phyloP scores from a whole-genome alignment of 2,888 invertebrate genomes.

The Hirudinaria manillensis region DNA sequence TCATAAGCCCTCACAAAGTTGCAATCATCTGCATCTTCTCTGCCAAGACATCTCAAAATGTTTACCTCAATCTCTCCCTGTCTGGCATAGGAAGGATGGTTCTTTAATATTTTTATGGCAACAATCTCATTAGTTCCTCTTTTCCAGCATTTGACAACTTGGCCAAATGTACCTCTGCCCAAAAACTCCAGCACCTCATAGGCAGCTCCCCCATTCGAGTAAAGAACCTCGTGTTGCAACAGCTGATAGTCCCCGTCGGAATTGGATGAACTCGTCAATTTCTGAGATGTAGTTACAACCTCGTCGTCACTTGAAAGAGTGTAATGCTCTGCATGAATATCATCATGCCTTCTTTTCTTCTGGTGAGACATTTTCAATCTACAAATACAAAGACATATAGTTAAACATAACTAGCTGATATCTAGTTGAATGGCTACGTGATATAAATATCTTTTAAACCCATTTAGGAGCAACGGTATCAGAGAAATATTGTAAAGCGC shows the following conservation, averaged over 20 bases:
- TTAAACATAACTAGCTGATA: too few species aligned
- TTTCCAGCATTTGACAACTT: conserved; percentile 99
- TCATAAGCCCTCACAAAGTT: conserved; percentile 99
- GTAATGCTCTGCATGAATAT: conserved; percentile 30
- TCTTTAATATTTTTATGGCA: conserved; percentile 99
- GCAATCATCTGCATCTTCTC: conserved; percentile 63
- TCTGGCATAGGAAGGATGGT: conserved; percentile 98
- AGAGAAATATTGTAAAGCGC: too few species aligned
- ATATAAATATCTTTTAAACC: too few species aligned
- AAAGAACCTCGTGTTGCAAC: conserved; percentile 89
- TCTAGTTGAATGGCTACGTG: too few species aligned
- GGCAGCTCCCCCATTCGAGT: conserved; percentile 77
- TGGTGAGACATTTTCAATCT: conserved; percentile 24
- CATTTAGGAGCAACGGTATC: too few species aligned
- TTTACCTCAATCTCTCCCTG: conserved; percentile 98
- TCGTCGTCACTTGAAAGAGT: conserved; percentile 34
- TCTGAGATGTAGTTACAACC: conserved; percentile 33
- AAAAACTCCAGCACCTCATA: conserved; percentile 96
- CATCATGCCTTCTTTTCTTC: conserved; percentile 26
- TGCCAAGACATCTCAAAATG: conserved; percentile 55
- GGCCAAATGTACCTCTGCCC: conserved; percentile 96
- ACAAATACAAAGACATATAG: background rate
- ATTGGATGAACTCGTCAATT: conserved; percentile 40
- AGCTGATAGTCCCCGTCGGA: conserved; percentile 92
- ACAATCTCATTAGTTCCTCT: conserved; percentile 99